Base-by-base conservation (phyloP, 1,140 invertebrate genomes). In the Papilio machaon region DNA sequence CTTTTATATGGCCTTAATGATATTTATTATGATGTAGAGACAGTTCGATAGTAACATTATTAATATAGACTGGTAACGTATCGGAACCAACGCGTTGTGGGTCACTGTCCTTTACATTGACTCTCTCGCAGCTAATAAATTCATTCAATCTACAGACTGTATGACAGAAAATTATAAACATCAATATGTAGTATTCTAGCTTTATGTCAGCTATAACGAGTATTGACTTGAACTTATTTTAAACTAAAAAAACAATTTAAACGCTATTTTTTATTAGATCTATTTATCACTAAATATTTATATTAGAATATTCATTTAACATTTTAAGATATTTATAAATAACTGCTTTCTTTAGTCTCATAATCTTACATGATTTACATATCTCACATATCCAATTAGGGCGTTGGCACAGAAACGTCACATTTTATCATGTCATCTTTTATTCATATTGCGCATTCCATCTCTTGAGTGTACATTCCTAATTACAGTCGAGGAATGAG, bases 401-500 rank as follows among this genome's bases (percentile, higher is more conserved):
- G 35, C 49, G 49, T 58, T 78, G 75, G 47, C 75, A 79, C 35
- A 73, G 75, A 81, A 64, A 19, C 52, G 15, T 74, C 54, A 67
- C 58, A 79, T 79, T 67, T 81, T 67, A 78, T 70, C 83, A 35
- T 79, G 79, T 87, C 80, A 89, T 88, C 84, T 86, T 85, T 92
- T 87, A 90, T 91, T 89, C 86, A 90, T 88, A 80, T 83, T 73
- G 77, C 74, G 84, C 82, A 85, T 90, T 88, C 85, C 84, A 81
- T 85, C 82, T 86, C 83, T 83, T 73, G 73, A 80, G 67, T 75
- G 83, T 92, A 86, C 86, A 90, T 92, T 92, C 88, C 82, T 92
- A 90, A 93, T 91, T 93, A 90, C 82, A 86, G 84, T 85, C 83
- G 79, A 87, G 85, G 89, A 90, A 90, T 90, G 90, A 88, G 85